Base-by-base conservation (phyloP, 2,888 invertebrate species). In the Caenorhabditis virilis region DNA sequence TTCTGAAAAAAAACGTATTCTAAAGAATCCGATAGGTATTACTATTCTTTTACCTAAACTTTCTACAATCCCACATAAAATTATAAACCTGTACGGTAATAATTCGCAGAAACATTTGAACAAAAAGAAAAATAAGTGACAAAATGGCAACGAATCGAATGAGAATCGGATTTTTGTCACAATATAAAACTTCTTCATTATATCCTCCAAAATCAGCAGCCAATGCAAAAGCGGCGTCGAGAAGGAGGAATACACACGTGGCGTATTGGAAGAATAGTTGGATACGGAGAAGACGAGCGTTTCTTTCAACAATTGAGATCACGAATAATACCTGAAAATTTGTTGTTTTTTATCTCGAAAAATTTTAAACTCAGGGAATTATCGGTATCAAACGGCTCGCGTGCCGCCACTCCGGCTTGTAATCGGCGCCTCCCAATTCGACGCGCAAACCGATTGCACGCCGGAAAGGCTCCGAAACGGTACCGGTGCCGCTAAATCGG, bases 141-240 rank as follows among this genome's bases (percentile, higher is more conserved):
- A 79, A 47, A 45, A 82, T 69, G n/a, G 81, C 82, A 20, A 77
- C 71, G 46, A 80, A 72, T 36, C 82, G 71, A 56, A 82, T 82
- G 45, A 82, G 59, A 23, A 76, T 58, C 6, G 82, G 81, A 63
- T 81, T 63, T 50, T 64, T 53, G 30, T 56, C 63, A 48, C 69
- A 70, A 27, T 70, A 73, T 23, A 70, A 65, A 6, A 71, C 54
- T 56, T 76, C 72, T 56, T 82, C 82, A 52, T 79, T 72, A 60
- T 78, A 82, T 20, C 82, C 82, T 16, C 82, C 82, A 41, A 81
- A 77, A 58, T 82, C 82, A n/a, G 82, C 78, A 1, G 82, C 78
- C 18, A 82, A 53, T 7, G 81, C 79, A 48, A 82, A 82, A 3
- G 79, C 67, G 23, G 82, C 77, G 49, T 82, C 79, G 36, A 82